A percentile compares a stretch with the other conserved stretches of the same genome.
phyloP scores from a whole-genome alignment of 1,140 invertebrate genomes.

The Adoxophyes honmai region DNA sequence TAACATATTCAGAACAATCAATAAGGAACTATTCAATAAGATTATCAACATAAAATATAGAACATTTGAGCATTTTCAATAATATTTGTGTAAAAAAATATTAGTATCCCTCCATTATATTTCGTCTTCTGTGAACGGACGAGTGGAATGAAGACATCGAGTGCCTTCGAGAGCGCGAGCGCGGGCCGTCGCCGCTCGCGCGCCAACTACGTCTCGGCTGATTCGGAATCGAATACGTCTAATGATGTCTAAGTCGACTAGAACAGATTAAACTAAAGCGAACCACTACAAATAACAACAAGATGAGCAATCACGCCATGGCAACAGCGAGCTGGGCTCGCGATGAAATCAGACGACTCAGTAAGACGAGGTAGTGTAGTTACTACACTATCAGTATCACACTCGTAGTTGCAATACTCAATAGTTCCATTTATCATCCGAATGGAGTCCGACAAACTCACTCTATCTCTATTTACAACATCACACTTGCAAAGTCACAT shows the following conservation, averaged over 20 bases:
- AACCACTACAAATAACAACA: conserved; percentile 49
- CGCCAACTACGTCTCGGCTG: conserved; percentile 33
- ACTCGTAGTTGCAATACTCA: conserved; percentile 49
- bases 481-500: conserved; percentile 70
- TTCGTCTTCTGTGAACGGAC: conserved; percentile 40
- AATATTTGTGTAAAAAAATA: conserved; percentile 73
- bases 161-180: no score
- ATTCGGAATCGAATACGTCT: conserved; percentile 25
- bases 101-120: conserved; percentile 40
- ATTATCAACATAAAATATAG: conserved; percentile 73
- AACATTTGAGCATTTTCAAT: conserved; percentile 69
- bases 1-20: conserved; percentile 56
- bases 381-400: conserved; percentile 65
- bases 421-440: conserved; percentile 35
- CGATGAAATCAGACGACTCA: conserved; percentile 45
- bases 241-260: conserved; percentile 59
- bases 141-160: conserved; percentile 6
- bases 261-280: conserved; percentile 45
- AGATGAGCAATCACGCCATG: conserved; percentile 65
- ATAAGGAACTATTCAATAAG: conserved; percentile 68
- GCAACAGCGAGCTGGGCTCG: conserved; percentile 62
- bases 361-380: conserved; percentile 71
- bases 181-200: conserved; percentile 41
- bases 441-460: conserved; percentile 33
- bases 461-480: conserved; percentile 59